These are phyloP conservation scores for Reticulitermes lucifugus DNA, from an alignment of 2,888 invertebrate species.

Conservation along the genomic window DNA sequence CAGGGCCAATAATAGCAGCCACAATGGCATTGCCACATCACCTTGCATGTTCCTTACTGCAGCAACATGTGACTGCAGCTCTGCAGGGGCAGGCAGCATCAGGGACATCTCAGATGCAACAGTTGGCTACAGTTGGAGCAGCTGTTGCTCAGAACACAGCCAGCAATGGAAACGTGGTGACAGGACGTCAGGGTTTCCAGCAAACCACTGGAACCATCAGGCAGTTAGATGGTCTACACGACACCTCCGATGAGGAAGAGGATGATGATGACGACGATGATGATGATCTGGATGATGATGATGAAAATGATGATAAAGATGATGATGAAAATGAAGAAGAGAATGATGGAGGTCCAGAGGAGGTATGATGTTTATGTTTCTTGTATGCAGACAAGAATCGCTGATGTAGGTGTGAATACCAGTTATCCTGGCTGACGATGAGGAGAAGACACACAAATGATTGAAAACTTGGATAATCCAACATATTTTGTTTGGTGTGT, in stretches of 20 bases:
- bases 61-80: constrained; percentile 89
- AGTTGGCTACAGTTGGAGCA: background rate
- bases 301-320: constrained; percentile 73
- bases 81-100: constrained; percentile 69
- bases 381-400: no score
- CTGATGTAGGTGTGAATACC: no score
- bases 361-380: constrained; percentile 56
- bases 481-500: no score
- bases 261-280: constrained; percentile 83
- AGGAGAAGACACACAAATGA: no score
- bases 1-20: constrained; percentile 89
- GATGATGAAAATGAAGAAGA: constrained; percentile 66
- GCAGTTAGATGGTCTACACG: constrained; percentile 45
- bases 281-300: constrained; percentile 78
- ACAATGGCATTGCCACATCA: constrained; percentile 88
- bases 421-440: no score
- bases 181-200: constrained; percentile 30
- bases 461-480: no score
- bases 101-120: constrained; percentile 44
- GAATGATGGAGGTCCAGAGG: constrained; percentile 65
- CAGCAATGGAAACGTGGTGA: constrained; percentile 24
- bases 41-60: constrained; percentile 84
- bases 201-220: constrained; percentile 28
- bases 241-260: constrained; percentile 66
- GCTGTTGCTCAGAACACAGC: constrained; percentile 14